Evolutionary conservation across 1,140 invertebrate genomes (phyloP).

Genomic region (Hyposmocoma kahamanoa): DNA sequence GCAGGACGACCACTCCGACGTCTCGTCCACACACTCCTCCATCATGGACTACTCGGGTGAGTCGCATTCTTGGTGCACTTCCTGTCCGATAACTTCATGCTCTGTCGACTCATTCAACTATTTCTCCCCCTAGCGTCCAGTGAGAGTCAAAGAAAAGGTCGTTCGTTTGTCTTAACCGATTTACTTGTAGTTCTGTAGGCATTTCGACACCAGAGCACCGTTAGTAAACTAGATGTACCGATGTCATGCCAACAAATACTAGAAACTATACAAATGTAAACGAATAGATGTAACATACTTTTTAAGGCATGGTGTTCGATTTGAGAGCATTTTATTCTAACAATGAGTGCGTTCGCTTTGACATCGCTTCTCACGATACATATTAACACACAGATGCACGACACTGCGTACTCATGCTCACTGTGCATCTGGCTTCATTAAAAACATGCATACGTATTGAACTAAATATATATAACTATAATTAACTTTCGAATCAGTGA

Average conservation of each 20-base stretch:
- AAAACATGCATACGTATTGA: background rate
- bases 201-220: background rate
- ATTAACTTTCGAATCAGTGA: too few species aligned
- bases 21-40: conserved; percentile 84
- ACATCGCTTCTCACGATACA: conserved; percentile 25
- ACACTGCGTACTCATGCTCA: background rate
- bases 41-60: conserved; percentile 91
- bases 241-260: conserved; percentile 58
- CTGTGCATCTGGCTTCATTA: background rate
- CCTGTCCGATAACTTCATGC: background rate
- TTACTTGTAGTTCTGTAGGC: background rate
- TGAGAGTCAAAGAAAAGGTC: background rate
- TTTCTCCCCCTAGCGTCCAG: background rate
- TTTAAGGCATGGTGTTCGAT: conserved; percentile 59
- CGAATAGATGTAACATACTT: conserved; percentile 3
- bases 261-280: conserved; percentile 11
- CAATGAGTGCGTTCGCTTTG: conserved; percentile 24
- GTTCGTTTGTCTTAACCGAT: background rate
- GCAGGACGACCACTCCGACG: conserved; percentile 91
- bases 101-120: background rate
- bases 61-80: conserved; percentile 18
- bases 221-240: conserved; percentile 15
- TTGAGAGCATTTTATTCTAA: conserved; percentile 45
- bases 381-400: background rate
- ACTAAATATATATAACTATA: too few species aligned